These are phyloP conservation scores for Sinella curviseta DNA, from an alignment of 1,140 invertebrate genomes.

Conservation along the genomic window DNA sequence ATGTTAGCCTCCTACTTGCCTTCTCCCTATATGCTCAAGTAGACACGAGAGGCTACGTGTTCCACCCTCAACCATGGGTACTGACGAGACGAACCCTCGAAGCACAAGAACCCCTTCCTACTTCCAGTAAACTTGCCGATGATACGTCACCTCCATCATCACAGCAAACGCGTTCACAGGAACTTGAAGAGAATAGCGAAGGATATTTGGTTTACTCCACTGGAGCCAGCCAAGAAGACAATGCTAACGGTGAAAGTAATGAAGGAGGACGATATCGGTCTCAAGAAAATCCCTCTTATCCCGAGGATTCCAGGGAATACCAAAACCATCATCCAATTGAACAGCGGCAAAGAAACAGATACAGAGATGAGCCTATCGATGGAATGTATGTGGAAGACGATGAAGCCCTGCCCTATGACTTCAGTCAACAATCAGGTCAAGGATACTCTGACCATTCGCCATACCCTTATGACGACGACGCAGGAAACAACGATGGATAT, in stretches of 20 bases:
- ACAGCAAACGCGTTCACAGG: background rate
- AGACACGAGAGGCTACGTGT: background rate
- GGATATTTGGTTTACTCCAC: background rate
- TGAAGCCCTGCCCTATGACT: background rate
- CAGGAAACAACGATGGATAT: background rate
- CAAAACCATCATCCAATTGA: background rate
- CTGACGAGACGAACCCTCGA: background rate
- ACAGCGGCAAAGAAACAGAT: background rate
- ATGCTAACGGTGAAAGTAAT: background rate
- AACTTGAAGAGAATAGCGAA: background rate
- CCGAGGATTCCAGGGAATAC: background rate
- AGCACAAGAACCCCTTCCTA: background rate
- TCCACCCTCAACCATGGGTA: constrained; percentile 9
- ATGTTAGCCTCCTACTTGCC: background rate
- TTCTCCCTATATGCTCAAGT: constrained; percentile 8
- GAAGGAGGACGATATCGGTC: background rate
- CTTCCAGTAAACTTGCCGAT: background rate
- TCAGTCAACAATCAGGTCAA: background rate
- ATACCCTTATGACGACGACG: constrained; percentile 5
- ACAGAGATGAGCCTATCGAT: background rate
- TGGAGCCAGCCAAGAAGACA: background rate
- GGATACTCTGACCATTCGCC: background rate
- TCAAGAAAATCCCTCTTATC: background rate
- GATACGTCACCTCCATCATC: background rate
- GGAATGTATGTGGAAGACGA: constrained; percentile 3